Conservation (phyloP, 2,888 invertebrate species). For the Empis livida region DNA sequence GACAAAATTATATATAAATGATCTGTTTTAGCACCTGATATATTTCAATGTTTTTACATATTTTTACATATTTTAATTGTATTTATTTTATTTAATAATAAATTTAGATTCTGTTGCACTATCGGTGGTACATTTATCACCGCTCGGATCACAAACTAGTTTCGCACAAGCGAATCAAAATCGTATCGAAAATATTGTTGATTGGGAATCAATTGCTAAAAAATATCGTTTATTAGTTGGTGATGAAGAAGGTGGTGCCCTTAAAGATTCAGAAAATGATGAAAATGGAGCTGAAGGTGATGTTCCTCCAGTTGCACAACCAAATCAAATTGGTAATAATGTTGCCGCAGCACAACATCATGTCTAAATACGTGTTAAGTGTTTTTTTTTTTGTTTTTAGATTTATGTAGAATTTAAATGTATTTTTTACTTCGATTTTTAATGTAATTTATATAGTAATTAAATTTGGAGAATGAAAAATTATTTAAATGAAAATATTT, state of each 20-base stretch:
- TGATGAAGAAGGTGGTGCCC: conserved; percentile 41
- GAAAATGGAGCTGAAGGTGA: conserved; percentile 3
- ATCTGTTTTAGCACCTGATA: no score
- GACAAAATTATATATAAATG: no score
- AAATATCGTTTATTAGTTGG: conserved; percentile 71
- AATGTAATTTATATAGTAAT: no score
- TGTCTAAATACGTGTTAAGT: no score
- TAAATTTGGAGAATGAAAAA: no score
- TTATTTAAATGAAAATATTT: no score
- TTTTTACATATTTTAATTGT: no score
- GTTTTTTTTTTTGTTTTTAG: no score
- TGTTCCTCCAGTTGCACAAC: conserved; percentile 8
- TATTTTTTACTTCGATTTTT: no score
- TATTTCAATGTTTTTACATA: no score
- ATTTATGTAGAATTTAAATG: no score
- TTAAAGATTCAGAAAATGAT: conserved; percentile 34
- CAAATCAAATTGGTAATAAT: conserved; percentile 32
- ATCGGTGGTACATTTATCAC: conserved; percentile 69
- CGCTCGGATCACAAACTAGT: conserved; percentile 72
- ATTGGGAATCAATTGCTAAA: conserved; percentile 83
- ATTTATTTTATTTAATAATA: no score
- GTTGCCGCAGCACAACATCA: conserved; percentile 17
- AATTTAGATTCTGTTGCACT: conserved; percentile 56
- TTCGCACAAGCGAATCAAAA: conserved; percentile 58
- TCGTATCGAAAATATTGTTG: conserved; percentile 77